Base-by-base conservation (phyloP, 2,888 invertebrate species). In the Gonocerus acuteangulatus region DNA sequence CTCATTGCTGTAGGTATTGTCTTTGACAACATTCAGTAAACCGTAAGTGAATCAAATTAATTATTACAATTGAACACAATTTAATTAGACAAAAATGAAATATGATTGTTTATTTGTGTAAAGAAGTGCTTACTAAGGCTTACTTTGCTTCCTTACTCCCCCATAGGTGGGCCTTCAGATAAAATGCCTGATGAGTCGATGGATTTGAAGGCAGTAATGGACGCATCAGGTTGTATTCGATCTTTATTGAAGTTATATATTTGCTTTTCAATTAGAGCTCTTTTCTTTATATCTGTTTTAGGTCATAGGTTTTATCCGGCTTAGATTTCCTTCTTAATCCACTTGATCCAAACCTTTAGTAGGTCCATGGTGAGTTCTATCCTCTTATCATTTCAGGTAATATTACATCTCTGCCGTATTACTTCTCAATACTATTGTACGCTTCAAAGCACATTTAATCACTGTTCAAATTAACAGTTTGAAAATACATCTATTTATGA, bases 1-100 rank as follows among this genome's bases (percentile, higher is more conserved):
- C 58, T 45, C 58, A 27, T 59, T 59, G 58, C 34, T 19, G 58
- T 59, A 59, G 58, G 58, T 59, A 59, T 34, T 59, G 21, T 59
- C 21, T 48, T 36, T 39, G 48, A 36, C 48, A 48, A 48, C 48
- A 48, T 48, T 23, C 47, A 23, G 44, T 59, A 11, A 59, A 56
- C 56, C 44, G 56, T 56, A 56, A 56, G 56, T 56, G 21, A 19
- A 22, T 54, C 18, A 39, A 21, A 56, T 56, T 22, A 22, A 18
- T 56, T 56, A 18, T 56, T 45, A 42, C 42, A 39, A 45, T 32
- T 56, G 27, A 45, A 45, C 15, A 47, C 3, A 47, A 22, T 16
- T n/a, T n/a, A n/a, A n/a, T 16, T 2, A 47, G 27, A 56, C 7
- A 56, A 44, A 56, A 56, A 56, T 16, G 15, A 45, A 56, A 45